A percentile compares a stretch with the other conserved stretches of the same genome.
phyloP scores from a whole-genome alignment of 2,113 vertebrate genomes.

The Heptranchias perlo region DNA sequence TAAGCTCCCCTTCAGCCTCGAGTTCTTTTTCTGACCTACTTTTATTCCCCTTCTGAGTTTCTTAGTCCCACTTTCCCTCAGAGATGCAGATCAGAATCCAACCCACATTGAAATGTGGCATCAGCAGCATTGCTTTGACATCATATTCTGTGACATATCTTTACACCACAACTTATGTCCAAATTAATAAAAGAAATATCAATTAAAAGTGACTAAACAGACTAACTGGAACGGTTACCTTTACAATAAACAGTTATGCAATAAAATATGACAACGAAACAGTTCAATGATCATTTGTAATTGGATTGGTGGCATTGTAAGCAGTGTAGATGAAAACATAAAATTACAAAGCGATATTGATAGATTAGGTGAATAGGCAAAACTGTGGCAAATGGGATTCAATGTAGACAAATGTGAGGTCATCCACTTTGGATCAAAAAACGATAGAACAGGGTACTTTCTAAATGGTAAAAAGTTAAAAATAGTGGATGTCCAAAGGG shows the following conservation, averaged over 20 bases:
- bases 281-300: background rate
- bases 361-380: too few species aligned
- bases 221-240: background rate
- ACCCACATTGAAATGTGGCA: background rate
- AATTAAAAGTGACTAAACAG: background rate
- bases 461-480: too few species aligned
- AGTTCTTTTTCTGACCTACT: background rate
- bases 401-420: too few species aligned
- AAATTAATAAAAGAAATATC: background rate
- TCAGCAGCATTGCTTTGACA: background rate
- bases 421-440: too few species aligned
- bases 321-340: too few species aligned
- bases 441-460: too few species aligned
- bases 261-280: background rate
- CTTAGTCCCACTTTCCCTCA: background rate
- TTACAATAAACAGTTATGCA: background rate
- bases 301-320: too few species aligned
- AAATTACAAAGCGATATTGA: too few species aligned
- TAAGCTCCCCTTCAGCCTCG: background rate
- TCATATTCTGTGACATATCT: background rate
- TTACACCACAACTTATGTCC: background rate
- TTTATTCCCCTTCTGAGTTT: background rate
- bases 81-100: background rate
- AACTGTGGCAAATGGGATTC: too few species aligned
- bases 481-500: too few species aligned